Evolutionary conservation across 1,140 invertebrate species (phyloP), one percentile per base, ranked within the genome.

Genomic region (Zaprionus inermis): DNA sequence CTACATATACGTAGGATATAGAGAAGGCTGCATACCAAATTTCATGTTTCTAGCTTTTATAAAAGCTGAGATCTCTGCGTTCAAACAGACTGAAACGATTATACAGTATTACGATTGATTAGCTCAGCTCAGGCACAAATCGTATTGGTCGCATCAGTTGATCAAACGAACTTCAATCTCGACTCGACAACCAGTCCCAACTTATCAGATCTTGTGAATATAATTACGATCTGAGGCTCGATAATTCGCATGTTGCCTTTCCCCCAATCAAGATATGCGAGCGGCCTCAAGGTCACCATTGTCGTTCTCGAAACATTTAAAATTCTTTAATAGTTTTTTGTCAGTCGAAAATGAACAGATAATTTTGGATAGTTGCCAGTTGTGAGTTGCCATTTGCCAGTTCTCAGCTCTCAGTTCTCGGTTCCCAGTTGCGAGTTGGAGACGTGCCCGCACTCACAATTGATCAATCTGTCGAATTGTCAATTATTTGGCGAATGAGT

Each of bases 311-410:
- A 46, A 82, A 56, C 83, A 88, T 89, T 86, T 84, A 77, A 89
- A 84, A 89, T 86, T 83, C 84, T 86, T 86, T 69, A n/a, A 82
- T 82, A 72, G 82, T 86, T 81, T 44, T 85, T 81, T 73, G 65
- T 38, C 22, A 74, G 44, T 41, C 64, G 59, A 79, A 79, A 82
- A 76, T 67, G 63, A 63, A 65, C 76, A 69, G 72, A 84, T 11
- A 57, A 56, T 70, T 49, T 49, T n/a, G n/a, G 4, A 49, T 22
- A 49, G 44, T 49, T 49, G 44, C 44, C 44, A 49, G 44, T 5
- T 49, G 44, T 3, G 9, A 49, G 44, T 22, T 49, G 44, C 44
- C 14, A 38, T 10, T 32, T 38, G 36, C 36, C n/a, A 28, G 24
- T 4, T 28, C 24, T 28, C 24, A 28, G 24, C 24, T 28, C 24